These are phyloP conservation scores for Hippoglossus stenolepis DNA, from an alignment of 2,113 vertebrate species.

Conservation along the genomic window DNA sequence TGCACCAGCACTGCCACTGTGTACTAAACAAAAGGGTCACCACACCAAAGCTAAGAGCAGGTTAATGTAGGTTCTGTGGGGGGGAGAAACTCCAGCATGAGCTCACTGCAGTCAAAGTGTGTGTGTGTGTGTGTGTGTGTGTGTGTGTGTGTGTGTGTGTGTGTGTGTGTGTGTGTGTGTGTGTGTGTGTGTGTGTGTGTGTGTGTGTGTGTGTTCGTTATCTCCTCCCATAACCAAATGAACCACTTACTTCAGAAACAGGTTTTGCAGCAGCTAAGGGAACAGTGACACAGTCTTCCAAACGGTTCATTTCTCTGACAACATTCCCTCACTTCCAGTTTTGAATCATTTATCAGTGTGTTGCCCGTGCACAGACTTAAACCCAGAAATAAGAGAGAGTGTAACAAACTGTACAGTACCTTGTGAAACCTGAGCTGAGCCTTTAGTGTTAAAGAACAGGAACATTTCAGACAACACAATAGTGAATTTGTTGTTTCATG, in stretches of 20 bases:
- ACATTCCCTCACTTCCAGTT: conserved; percentile 36
- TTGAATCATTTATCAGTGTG: background rate
- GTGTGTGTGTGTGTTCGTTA: conserved; percentile 5
- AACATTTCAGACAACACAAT: conserved; percentile 29
- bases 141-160: conserved; percentile 1
- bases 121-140: background rate
- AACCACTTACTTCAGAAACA: conserved; percentile 57
- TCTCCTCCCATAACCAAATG: conserved; percentile 51
- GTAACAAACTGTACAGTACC: background rate
- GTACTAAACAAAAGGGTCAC: conserved; percentile 53
- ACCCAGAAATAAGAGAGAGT: no score
- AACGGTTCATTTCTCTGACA: background rate
- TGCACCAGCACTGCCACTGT: conserved; percentile 27
- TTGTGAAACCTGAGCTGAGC: conserved; percentile 51
- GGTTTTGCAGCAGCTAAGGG: conserved; percentile 63
- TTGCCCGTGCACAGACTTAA: no score
- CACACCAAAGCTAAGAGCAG: conserved; percentile 15
- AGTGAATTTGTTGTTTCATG: conserved; percentile 23
- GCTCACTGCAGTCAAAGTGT: conserved; percentile 2
- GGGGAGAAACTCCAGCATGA: conserved; percentile 34
- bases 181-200: background rate
- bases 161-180: no score
- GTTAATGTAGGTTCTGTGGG: conserved; percentile 1
- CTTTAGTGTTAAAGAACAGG: conserved; percentile 18
- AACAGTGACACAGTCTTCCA: conserved; percentile 11